Evolutionary conservation across 2,888 invertebrate species (phyloP).

Genomic region (Oscheius onirici): DNA sequence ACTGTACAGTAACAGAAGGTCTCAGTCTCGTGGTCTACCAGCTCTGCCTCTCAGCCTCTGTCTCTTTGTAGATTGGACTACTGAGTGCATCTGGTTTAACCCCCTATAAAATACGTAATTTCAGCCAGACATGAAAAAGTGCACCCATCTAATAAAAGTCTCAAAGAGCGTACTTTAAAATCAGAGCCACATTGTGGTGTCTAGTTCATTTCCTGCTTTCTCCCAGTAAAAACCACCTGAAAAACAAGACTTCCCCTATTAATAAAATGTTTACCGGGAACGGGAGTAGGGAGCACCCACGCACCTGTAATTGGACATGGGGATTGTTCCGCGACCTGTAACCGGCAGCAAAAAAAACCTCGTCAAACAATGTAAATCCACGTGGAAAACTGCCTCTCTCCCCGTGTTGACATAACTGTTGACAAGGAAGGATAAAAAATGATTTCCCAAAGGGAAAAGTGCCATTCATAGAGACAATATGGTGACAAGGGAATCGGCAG

Average conservation of each 20-base stretch:
- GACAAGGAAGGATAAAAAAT: background rate
- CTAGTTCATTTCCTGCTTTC: no score
- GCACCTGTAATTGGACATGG: conserved; percentile 1
- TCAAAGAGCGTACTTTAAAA: no score
- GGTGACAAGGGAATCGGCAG: background rate
- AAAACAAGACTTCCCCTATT: background rate
- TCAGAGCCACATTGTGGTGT: no score
- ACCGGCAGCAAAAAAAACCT: conserved; percentile 1
- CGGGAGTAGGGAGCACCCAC: background rate
- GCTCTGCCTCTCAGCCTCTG: no score
- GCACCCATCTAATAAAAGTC: background rate
- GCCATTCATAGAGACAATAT: background rate
- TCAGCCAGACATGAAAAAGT: background rate
- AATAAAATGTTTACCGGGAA: background rate
- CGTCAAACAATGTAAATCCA: conserved; percentile 32
- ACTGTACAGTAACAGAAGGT: conserved; percentile 7
- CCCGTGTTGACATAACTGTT: background rate
- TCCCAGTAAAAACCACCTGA: no score
- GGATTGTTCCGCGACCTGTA: background rate
- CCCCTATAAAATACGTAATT: background rate
- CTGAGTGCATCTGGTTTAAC: background rate
- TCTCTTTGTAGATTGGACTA: no score
- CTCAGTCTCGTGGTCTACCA: no score
- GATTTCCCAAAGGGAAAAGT: background rate
- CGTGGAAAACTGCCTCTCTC: conserved; percentile 11